Percentiles rank a stretch among this genome's conserved stretches.
These are phyloP conservation scores for Mycteria americana DNA, from an alignment of 2,797 vertebrate species.

Conservation along the genomic window DNA sequence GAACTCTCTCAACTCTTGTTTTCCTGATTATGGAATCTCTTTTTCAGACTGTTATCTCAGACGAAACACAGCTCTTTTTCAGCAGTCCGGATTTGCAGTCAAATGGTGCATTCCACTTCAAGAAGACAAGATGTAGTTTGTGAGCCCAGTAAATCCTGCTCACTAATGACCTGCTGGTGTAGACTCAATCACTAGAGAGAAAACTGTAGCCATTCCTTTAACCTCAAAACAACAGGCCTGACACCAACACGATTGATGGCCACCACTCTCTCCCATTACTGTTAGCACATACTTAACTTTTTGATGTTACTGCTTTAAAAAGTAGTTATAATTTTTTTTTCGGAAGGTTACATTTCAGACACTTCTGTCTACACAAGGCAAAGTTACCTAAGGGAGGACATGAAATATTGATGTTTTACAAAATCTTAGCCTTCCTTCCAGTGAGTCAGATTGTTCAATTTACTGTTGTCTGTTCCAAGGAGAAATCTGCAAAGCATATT, in stretches of 20 bases:
- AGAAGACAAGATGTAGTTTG: background rate
- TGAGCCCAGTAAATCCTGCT: background rate
- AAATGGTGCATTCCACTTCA: background rate
- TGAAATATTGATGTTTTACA: background rate
- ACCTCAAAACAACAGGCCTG: background rate
- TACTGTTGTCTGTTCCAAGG: background rate
- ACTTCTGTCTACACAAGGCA: background rate
- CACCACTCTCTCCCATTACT: background rate
- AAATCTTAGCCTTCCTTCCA: background rate
- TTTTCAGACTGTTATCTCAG: conserved; percentile 1
- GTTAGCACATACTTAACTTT: background rate
- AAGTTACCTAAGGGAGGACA: background rate
- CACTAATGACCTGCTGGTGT: background rate
- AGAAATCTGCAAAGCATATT: background rate
- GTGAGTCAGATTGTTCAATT: background rate
- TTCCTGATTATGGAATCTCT: background rate
- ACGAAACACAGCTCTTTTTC: background rate
- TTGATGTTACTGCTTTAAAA: background rate
- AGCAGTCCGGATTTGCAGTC: background rate
- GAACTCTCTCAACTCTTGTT: background rate
- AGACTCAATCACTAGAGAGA: background rate
- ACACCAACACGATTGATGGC: background rate
- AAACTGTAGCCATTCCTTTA: background rate
- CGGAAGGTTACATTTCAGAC: background rate
- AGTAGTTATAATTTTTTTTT: background rate